Evolutionary conservation across 2,113 vertebrate species (phyloP), one percentile per base, ranked within the genome.

Genomic region (Megaceryle maxima): DNA sequence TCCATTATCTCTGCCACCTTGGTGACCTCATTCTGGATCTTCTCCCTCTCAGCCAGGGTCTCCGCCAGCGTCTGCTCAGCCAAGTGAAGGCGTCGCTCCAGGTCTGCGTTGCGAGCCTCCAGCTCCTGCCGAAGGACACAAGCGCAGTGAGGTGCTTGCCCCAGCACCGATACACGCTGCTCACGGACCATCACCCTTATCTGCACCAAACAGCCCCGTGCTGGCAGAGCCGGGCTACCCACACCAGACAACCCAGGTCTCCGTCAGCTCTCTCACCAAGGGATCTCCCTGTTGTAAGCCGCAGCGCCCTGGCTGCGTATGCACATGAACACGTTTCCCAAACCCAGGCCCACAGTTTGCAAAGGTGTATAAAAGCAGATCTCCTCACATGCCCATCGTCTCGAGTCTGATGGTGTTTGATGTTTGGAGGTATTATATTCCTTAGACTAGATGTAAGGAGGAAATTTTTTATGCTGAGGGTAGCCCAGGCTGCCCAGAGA

Each of bases 1-100:
- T 99, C 99, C 96, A 99, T 98, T 81, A 99, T 98, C 95, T 99
- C 99, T 0, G 99, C 98, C 16, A 98, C 98, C 72, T 98, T 98
- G 96, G 98, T 97, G 89, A 99, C 98, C 91, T 99, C 99, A 1
- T 63, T 96, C 64, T 99, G 98, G 3, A 98, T 91, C 69, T 98
- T 98, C 79, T 99, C 99, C 62, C 99, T 98, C 28, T 99, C 98
- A 0, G 98, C 98, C 84, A 99, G 96, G 1, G 97, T 98, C 91
- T 98, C 98, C 0, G 97, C 98, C 88, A 99, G 98, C 7, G 94
- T 98, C 92, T 98, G 99, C 97, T 99, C 99, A 0, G 97, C 97
- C 25, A 97, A 97, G 67, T 98, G 98, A 50, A 99, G 97, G 35
- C 99, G 98, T 2, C 96, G 98, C 96, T 99, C 99, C 97, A 99